Conservation (phyloP, 2,113 vertebrate species). For the Zosterops lateralis region DNA sequence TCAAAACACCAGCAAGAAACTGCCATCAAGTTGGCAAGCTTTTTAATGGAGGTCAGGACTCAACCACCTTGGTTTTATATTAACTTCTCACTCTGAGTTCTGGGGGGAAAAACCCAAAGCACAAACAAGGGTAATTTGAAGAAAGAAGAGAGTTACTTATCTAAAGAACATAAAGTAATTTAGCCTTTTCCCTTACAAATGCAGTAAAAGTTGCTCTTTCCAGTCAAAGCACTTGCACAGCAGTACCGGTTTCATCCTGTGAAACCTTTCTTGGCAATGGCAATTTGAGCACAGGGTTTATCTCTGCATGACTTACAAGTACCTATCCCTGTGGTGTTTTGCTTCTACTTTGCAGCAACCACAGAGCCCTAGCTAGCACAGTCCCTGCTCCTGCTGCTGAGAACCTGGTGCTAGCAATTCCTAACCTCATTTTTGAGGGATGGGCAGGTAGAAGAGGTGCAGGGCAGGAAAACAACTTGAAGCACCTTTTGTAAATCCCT, state of each 20-base stretch:
- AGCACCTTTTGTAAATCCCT: neutral
- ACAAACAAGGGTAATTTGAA: neutral
- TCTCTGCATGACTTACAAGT: accelerated
- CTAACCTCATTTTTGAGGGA: neutral
- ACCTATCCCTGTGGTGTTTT: neutral
- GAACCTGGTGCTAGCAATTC: neutral
- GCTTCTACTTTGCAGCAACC: neutral
- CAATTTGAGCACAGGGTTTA: neutral
- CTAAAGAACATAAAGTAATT: neutral
- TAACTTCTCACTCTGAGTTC: neutral
- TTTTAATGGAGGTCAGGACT: neutral
- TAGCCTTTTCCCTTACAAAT: neutral
- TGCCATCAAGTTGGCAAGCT: neutral
- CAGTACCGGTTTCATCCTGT: neutral
- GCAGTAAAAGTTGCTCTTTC: neutral
- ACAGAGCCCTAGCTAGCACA: neutral
- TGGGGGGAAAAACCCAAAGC: neutral
- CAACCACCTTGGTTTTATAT: neutral
- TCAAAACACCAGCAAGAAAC: neutral
- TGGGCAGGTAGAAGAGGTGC: neutral
- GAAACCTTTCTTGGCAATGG: neutral
- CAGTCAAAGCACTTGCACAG: neutral
- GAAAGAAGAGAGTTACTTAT: neutral
- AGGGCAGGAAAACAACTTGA: neutral
- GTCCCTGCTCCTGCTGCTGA: neutral